phyloP scores from a whole-genome alignment of 2,888 invertebrate genomes.

The Pseudococcus viburni region DNA sequence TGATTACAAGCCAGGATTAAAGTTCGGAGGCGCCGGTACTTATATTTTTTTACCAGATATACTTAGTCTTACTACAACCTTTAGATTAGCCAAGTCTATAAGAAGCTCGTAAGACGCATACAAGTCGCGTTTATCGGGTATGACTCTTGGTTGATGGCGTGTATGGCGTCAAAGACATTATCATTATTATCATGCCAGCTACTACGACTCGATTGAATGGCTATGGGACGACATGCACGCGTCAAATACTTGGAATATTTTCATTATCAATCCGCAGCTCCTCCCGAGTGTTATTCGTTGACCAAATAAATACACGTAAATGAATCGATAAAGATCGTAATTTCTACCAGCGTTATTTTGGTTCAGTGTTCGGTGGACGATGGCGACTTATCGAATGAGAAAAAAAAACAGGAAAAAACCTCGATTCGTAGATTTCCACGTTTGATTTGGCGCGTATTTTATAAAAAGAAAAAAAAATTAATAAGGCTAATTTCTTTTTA shows the following conservation, averaged over 20 bases:
- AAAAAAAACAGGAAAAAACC: neutral
- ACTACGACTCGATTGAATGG: neutral
- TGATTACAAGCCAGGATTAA: neutral
- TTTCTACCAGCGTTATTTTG: neutral
- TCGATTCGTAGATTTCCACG: neutral
- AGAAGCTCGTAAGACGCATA: neutral
- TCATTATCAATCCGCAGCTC: neutral
- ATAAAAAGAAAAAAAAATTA: neutral
- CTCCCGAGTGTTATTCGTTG: neutral
- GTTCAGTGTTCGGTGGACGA: too few species aligned
- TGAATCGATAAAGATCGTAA: neutral
- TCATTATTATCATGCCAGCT: constrained; percentile 4
- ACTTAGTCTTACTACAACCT: neutral
- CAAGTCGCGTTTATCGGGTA: neutral
- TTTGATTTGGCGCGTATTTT: neutral
- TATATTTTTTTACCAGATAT: neutral
- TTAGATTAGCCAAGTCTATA: neutral
- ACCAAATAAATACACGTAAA: neutral
- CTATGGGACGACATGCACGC: neutral
- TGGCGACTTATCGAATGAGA: neutral
- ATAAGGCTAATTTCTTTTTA: constrained; percentile 15
- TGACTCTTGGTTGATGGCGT: constrained; percentile 14
- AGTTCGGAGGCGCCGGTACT: neutral
- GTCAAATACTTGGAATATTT: neutral
- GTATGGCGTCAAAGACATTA: constrained; percentile 16